Conservation (phyloP, 2,888 invertebrate species). For the Pasiphila rectangulata region DNA sequence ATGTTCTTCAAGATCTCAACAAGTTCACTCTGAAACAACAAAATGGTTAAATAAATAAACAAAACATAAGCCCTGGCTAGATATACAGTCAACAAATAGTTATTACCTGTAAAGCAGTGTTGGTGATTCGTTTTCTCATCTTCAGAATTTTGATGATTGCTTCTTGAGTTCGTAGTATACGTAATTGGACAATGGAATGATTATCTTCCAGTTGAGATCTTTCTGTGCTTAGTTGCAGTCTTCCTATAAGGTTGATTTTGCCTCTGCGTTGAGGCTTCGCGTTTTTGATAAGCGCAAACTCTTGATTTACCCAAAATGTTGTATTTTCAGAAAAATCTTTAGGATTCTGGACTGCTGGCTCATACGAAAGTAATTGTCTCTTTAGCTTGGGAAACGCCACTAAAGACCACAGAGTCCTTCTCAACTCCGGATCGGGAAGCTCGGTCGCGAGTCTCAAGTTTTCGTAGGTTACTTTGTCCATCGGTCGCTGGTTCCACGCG, state of each 20-base stretch:
- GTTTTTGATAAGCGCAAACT: constrained; percentile 97
- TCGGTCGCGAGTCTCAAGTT: constrained; percentile 97
- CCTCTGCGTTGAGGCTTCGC: constrained; percentile 96
- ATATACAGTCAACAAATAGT: background rate
- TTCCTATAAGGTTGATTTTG: constrained; percentile 97
- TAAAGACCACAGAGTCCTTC: constrained; percentile 96
- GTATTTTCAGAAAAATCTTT: constrained; percentile 97
- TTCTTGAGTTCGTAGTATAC: constrained; percentile 96
- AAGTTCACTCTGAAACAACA: constrained; percentile 87
- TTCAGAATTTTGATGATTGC: constrained; percentile 99
- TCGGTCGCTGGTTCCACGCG: constrained; percentile 98
- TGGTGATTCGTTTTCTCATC: constrained; percentile 96
- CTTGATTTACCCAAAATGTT: constrained; percentile 97
- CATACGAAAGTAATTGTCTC: constrained; percentile 92
- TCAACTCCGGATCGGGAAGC: constrained; percentile 95
- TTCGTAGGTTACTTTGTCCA: constrained; percentile 97
- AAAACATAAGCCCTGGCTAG: too few relatives aligned
- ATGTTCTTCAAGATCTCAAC: constrained; percentile 99
- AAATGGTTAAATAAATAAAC: constrained; percentile 5
- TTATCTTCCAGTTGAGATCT: constrained; percentile 98
- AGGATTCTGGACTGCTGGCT: constrained; percentile 89
- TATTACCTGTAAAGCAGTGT: constrained; percentile 92
- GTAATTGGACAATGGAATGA: constrained; percentile 97
- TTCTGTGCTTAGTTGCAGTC: constrained; percentile 96
- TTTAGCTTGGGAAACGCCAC: constrained; percentile 98